Base-by-base conservation (phyloP, 2,888 invertebrate genomes). In the Spilosoma lubricipeda region DNA sequence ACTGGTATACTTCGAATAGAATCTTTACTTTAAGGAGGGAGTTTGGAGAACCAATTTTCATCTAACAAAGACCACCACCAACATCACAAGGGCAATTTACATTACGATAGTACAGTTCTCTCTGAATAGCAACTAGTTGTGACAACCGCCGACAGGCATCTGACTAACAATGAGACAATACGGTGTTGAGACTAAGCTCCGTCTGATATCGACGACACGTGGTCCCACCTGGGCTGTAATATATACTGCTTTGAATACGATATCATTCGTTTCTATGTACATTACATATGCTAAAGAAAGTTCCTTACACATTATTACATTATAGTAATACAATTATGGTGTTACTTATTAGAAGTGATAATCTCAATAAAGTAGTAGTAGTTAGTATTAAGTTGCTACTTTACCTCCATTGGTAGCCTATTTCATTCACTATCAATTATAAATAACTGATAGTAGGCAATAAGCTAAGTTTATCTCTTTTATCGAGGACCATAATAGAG, bases 161-260 rank as follows among this genome's bases (percentile, higher is more conserved):
- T 74, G 84, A 76, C 84, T 77, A 80, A 84, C 82, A 84, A 82
- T 80, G 82, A 80, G 80, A 82, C 82, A 77, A 75, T 82, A 80
- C 79, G 36, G 63, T 33, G 69, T 70, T 69, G 84, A 75, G 72
- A 73, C 77, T 33, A 27, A 64, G 67, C 8, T 33, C 71, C 74
- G 80, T 82, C 82, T 80, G 82, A 82, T 82, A 70, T 64, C 66
- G 73, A 67, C 67, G 67, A 74, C 82, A 81, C 82, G 80, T 77
- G 73, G 77, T 64, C 76, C 77, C 84, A 81, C 80, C 84, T 77
- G 73, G 77, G 66, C 74, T 79, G 80, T 75, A 81, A 67, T 77
- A 75, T 76, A 72, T 66, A 69, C 63, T n/a, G 67, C 66, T 70
- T 79, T 77, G 70, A 69, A 73, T 70, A 68, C 52, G 69, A 70